phyloP scores from a whole-genome alignment of 2,113 vertebrate genomes.

The Miniopterus natalensis region DNA sequence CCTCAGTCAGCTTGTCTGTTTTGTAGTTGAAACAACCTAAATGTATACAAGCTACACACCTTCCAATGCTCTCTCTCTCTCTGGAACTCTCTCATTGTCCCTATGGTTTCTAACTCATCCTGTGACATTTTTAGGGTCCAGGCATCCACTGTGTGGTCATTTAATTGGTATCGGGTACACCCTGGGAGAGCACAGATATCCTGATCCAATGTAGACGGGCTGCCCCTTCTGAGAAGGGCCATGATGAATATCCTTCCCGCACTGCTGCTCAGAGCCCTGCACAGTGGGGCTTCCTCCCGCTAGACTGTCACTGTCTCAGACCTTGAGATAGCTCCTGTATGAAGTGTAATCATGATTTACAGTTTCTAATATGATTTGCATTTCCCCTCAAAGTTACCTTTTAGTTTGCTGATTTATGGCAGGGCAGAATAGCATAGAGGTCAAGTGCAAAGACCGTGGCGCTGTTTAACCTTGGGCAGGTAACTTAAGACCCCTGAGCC shows the following conservation, averaged over 20 bases:
- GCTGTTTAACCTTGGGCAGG: neutral
- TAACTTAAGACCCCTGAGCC: neutral
- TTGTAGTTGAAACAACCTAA: neutral
- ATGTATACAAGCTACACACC: neutral
- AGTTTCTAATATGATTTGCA: neutral
- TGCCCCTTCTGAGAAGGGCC: neutral
- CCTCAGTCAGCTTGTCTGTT: neutral
- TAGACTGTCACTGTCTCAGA: neutral
- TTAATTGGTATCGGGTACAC: neutral
- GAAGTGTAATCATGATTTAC: neutral
- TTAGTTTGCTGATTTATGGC: neutral
- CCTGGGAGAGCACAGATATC: neutral
- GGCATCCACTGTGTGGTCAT: neutral
- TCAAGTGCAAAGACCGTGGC: neutral
- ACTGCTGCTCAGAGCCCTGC: neutral
- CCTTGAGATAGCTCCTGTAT: neutral
- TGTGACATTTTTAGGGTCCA: neutral
- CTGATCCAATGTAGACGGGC: neutral
- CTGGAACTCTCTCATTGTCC: neutral
- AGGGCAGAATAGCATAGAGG: neutral
- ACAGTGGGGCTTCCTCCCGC: fast-evolving
- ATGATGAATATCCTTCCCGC: neutral
- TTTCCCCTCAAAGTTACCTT: neutral
- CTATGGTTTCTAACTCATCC: neutral
- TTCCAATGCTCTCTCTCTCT: neutral